Base-by-base conservation (phyloP, 2,797 vertebrate species). In the Cichlasoma orientale region DNA sequence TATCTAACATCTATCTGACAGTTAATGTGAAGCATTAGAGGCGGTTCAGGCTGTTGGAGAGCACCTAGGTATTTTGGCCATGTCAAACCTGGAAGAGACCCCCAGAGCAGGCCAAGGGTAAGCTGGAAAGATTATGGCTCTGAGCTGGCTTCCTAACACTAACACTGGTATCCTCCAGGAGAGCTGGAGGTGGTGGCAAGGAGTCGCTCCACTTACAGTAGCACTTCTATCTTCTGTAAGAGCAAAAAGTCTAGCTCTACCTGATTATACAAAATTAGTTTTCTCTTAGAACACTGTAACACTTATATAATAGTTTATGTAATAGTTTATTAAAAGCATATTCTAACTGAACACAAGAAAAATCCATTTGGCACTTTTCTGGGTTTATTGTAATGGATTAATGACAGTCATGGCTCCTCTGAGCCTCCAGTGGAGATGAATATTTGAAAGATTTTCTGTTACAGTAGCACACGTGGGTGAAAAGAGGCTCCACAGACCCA, bases 401-500 rank as follows among this genome's bases (percentile, higher is more conserved):
- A 73, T 56, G 72, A 68, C 23, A 47, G 47, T 8, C 14, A 1
- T 2, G 53, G 31, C 55, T 63, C 59, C 47, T 74, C 38, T 10
- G 25, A 74, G 72, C 19, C 31, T 55, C 79, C 77, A 8, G 74
- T 71, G 61, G 69, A 79, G 75, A 85, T 47, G 18, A 74, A 31
- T 70, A 56, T 71, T 72, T 74, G 41, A 68, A 29, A 50, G 25
- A 29, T 68, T 71, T 86, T 58, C 71, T 21, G 8, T 54, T 56
- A 36, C 56, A 74, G 50, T 74, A 38, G 76, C 70, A 72, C 54
- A 31, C 50, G 78, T 54, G 50, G 12, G 59, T 75, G 61, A 77
- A 5, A 57, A 81, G 71, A 57, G 7, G 41, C 58, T 59, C 47
- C 68, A 23, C 27, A 78, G 9, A 5, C 56, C 25, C 4, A 0